phyloP scores from a whole-genome alignment of 1,140 invertebrate genomes.

The Stegodyphus dumicola region DNA sequence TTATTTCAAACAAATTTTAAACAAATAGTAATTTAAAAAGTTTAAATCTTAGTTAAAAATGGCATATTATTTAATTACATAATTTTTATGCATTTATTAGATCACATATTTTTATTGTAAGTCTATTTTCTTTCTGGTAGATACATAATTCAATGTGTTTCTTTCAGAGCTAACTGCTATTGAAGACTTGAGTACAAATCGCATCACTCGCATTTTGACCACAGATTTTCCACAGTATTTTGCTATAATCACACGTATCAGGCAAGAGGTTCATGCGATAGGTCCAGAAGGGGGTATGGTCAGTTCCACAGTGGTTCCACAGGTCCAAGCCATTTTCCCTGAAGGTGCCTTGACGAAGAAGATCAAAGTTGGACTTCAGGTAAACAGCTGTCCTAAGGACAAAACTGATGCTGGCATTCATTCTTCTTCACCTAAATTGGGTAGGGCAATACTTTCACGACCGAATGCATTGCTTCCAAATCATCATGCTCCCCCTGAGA shows the following conservation, averaged over 20 bases:
- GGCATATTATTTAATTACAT: no score
- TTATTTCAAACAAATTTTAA: no score
- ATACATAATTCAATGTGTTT: background rate
- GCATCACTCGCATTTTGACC: constrained; percentile 95
- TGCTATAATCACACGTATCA: constrained; percentile 94
- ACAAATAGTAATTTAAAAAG: no score
- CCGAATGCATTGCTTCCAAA: constrained; percentile 20
- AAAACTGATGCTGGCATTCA: constrained; percentile 65
- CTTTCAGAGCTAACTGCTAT: constrained; percentile 85
- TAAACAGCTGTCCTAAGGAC: constrained; percentile 69
- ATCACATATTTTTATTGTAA: background rate
- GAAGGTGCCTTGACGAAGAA: constrained; percentile 98
- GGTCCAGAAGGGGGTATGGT: constrained; percentile 99
- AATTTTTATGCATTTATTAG: background rate
- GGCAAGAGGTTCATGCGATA: constrained; percentile 96
- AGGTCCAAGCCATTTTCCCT: constrained; percentile 99
- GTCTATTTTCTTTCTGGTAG: background rate
- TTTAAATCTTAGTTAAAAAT: no score
- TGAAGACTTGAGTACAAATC: constrained; percentile 85
- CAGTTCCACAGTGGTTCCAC: constrained; percentile 96
- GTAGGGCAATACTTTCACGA: constrained; percentile 25
- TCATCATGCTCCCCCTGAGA: constrained; percentile 5
- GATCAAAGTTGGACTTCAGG: constrained; percentile 99
- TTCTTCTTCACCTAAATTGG: constrained; percentile 30
- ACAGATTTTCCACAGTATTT: constrained; percentile 99